Percentiles rank a stretch among this genome's conserved stretches.
Evolutionary conservation across 35 echinoderm and acorn worm species (phyloP).

Genomic region (Chiridota heheva): DNA sequence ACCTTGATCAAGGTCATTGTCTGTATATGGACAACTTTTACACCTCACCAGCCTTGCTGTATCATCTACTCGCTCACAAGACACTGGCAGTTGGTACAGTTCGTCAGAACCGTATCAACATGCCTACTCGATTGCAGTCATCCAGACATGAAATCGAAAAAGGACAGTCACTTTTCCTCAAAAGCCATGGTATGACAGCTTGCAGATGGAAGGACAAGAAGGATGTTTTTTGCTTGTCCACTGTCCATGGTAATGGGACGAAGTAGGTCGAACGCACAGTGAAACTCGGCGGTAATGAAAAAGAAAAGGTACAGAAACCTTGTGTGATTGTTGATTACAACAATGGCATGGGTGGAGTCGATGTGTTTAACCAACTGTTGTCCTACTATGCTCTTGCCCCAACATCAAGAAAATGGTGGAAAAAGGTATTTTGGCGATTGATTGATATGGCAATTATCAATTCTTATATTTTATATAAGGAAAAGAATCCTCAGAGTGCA

Average conservation of each 20-base stretch:
- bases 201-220: slow-evolving; percentile 38
- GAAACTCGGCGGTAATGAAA: neutral
- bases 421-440: too few relatives aligned
- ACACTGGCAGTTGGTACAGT: slow-evolving; percentile 38
- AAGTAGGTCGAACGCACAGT: neutral
- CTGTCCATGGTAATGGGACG: slow-evolving; percentile 14
- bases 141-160: neutral
- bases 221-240: slow-evolving; percentile 24
- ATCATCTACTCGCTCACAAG: slow-evolving; percentile 10
- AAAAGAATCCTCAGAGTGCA: too few relatives aligned
- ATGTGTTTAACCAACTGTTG: slow-evolving; percentile 30
- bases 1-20: slow-evolving; percentile 13
- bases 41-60: neutral
- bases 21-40: slow-evolving; percentile 31
- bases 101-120: neutral
- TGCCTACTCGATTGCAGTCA: neutral
- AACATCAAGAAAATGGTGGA: too few relatives aligned
- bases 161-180: slow-evolving; percentile 1
- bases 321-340: slow-evolving; percentile 8
- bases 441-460: too few relatives aligned
- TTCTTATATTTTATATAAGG: too few relatives aligned
- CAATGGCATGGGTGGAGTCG: slow-evolving; percentile 1
- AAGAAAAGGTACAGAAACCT: slow-evolving; percentile 16
- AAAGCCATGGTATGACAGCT: slow-evolving; percentile 17
- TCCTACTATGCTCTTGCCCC: too few relatives aligned